Conservation (phyloP, 2,888 invertebrate genomes). For the Agrilus mali region DNA sequence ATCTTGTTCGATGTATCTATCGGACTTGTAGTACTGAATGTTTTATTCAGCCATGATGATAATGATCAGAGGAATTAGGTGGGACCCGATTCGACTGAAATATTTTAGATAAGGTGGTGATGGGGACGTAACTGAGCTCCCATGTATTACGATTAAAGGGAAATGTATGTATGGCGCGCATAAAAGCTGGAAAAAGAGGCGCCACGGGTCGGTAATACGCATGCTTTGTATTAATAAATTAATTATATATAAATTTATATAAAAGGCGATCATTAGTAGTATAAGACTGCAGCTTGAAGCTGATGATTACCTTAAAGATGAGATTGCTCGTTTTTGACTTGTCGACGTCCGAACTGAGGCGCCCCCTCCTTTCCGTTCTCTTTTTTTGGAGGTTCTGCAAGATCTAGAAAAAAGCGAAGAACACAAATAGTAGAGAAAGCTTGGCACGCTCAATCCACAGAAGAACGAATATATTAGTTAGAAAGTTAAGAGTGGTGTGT, state of each 20-base stretch:
- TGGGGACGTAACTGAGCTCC: no score
- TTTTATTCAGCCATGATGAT: no score
- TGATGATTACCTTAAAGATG: slow-evolving; percentile 90
- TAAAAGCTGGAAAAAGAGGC: slow-evolving; percentile 31
- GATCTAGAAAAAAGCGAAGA: slow-evolving; percentile 90
- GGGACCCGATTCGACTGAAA: no score
- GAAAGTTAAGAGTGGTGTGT: no score
- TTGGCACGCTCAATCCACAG: slow-evolving; percentile 29
- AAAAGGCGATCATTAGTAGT: slow-evolving; percentile 5
- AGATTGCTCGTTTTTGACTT: slow-evolving; percentile 93
- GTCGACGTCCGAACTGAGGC: slow-evolving; percentile 90
- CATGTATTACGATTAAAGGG: no score
- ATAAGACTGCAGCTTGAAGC: slow-evolving; percentile 36
- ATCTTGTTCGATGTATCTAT: no score
- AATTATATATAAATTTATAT: no score
- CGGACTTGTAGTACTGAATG: no score
- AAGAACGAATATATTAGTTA: slow-evolving; percentile 25
- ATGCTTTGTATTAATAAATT: slow-evolving; percentile 1
- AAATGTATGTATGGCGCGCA: slow-evolving; percentile 1
- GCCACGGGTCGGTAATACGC: slow-evolving; percentile 34
- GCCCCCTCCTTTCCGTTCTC: slow-evolving; percentile 94
- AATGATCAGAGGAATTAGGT: no score
- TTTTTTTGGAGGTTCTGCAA: slow-evolving; percentile 99
- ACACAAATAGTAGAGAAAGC: slow-evolving; percentile 67
- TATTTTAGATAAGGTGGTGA: no score